Evolutionary conservation across 2,888 invertebrate genomes (phyloP).

Genomic region (Drosophila mimica): DNA sequence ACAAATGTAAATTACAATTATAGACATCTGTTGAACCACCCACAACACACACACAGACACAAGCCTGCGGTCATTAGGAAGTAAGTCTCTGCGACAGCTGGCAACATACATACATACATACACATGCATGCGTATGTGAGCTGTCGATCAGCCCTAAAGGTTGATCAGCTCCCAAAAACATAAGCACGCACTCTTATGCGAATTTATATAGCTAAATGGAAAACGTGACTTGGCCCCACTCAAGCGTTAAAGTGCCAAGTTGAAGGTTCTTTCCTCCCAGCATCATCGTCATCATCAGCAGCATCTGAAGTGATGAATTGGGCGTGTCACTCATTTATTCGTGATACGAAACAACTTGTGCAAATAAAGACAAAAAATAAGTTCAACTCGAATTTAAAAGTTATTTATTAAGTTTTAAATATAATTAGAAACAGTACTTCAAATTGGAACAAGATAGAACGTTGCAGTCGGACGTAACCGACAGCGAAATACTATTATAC

Average conservation of each 20-base stretch:
- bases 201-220: constrained; percentile 58
- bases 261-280: constrained; percentile 68
- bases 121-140: background rate
- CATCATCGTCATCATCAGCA: constrained; percentile 13
- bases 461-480: too few relatives aligned
- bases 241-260: constrained; percentile 68
- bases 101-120: constrained; percentile 4
- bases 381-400: background rate
- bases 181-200: constrained; percentile 41
- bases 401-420: background rate
- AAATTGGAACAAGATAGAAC: too few relatives aligned
- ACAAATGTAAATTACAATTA: constrained; percentile 54
- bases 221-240: constrained; percentile 67
- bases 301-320: background rate
- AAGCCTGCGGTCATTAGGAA: constrained; percentile 48
- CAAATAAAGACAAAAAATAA: background rate
- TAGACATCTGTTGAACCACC: constrained; percentile 6
- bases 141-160: constrained; percentile 47
- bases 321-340: background rate
- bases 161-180: constrained; percentile 27
- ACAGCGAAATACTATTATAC: too few relatives aligned
- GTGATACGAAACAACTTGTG: background rate
- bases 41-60: constrained; percentile 21
- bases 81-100: constrained; percentile 34
- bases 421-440: too few relatives aligned